Evolutionary conservation across 2,797 vertebrate genomes (phyloP).

Genomic region (Crenuchus spilurus): DNA sequence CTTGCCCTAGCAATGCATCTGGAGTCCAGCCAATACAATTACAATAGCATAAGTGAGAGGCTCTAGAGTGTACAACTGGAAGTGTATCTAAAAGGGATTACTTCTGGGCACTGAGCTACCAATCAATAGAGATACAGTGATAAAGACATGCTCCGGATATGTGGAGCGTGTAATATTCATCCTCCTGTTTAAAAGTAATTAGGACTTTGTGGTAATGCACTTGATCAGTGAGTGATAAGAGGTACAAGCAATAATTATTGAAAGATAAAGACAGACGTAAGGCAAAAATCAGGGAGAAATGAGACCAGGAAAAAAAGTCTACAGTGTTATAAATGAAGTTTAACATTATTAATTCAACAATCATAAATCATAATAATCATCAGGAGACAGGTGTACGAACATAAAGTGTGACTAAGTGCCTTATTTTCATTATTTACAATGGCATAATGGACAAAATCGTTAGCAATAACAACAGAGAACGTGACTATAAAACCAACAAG

Average conservation of each 20-base stretch:
- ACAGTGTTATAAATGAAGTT: too few relatives aligned
- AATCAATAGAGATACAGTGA: conserved; percentile 87
- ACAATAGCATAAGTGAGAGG: conserved; percentile 53
- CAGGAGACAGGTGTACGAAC: too few relatives aligned
- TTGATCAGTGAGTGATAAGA: conserved; percentile 72
- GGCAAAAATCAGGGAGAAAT: background rate
- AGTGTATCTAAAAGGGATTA: conserved; percentile 91
- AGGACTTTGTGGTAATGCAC: conserved; percentile 93
- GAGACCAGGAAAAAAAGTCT: too few relatives aligned
- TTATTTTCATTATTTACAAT: conserved; percentile 25
- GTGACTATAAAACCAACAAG: background rate
- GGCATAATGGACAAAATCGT: conserved; percentile 54
- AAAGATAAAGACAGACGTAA: conserved; percentile 63
- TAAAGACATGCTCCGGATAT: conserved; percentile 75
- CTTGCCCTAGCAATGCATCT: conserved; percentile 15
- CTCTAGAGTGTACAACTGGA: conserved; percentile 49
- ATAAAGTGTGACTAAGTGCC: too few relatives aligned
- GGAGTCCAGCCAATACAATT: conserved; percentile 73
- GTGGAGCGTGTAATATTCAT: conserved; percentile 81
- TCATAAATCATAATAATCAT: too few relatives aligned
- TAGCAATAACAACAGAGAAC: conserved; percentile 51
- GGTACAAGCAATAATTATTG: background rate
- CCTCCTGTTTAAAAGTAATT: conserved; percentile 85
- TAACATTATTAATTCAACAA: too few relatives aligned
- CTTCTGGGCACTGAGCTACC: conserved; percentile 77